Evolutionary conservation across 2,797 vertebrate genomes (phyloP), one percentile per base, ranked within the genome.

Genomic region (Meriones psammophilus): DNA sequence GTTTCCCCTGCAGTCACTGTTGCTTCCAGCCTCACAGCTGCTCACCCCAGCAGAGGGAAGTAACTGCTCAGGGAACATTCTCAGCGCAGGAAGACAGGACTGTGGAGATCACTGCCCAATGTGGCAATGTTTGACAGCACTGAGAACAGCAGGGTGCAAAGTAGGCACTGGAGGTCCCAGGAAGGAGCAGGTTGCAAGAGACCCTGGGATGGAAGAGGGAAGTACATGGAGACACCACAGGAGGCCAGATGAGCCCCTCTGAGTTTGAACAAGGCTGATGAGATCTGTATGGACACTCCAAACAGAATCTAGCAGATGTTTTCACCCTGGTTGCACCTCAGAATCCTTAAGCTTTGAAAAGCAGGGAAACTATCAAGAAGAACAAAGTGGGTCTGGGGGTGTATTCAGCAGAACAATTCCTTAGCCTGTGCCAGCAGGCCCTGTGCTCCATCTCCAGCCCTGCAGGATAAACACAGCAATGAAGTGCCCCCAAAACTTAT

Each of bases 281-380:
- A 74, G 50, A 86, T 88, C 62, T 85, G 88, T 50, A 28, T 17
- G 36, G 66, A 54, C 50, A 68, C 7, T 36, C 17, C 76, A 54
- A 90, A 83, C n/a, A 88, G 22, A 92, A 81, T 80, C 30, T 36
- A 83, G 69, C 26, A 73, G 42, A 20, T 3, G 42, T 39, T 30
- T 93, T 81, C 88, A 14, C 8, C 89, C 78, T 77, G 20, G 36
- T 66, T 73, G 73, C 3, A 54, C 92, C 50, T 79, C 14, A 85
- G 71, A 93, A 94, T 66, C 24, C 50, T 80, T 60, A 84, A 80
- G 26, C 42, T 85, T 88, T 92, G 85, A 80, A 89, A 95, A 81
- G 7, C 74, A 92, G 64, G 39, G 54, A 86, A 56, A 83, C 78
- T 88, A 81, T 28, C 30, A 54, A 85, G 33, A 87, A 96, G 33